Conservation (phyloP, 1,140 invertebrate genomes). For the Popillia japonica region DNA sequence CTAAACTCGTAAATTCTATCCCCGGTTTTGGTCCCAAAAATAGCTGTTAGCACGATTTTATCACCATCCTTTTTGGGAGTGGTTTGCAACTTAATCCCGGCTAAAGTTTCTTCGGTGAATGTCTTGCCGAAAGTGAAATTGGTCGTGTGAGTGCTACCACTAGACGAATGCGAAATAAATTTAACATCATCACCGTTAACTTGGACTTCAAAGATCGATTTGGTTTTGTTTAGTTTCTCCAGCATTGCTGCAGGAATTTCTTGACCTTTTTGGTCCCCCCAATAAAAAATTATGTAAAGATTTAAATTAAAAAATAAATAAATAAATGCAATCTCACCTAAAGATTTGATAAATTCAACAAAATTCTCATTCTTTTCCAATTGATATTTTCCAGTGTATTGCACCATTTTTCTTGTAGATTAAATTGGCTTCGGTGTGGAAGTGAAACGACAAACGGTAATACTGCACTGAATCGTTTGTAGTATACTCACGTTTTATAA, state of each 20-base stretch:
- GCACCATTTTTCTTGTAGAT: no score
- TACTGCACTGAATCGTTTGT: no score
- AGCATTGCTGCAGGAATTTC: background rate
- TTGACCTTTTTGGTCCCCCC: no score
- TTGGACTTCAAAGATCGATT: background rate
- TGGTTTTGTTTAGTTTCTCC: background rate
- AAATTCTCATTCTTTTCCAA: conserved; percentile 1
- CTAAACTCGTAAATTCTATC: background rate
- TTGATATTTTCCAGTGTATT: background rate
- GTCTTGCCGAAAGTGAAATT: background rate
- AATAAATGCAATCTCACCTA: background rate
- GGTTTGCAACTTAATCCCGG: background rate
- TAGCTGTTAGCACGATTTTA: background rate
- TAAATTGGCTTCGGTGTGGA: no score
- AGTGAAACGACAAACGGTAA: no score
- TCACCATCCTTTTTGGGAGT: background rate
- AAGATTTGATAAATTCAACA: background rate
- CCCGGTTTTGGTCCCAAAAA: background rate
- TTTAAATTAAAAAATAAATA: background rate
- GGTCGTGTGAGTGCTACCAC: background rate
- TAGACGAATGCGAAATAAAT: background rate
- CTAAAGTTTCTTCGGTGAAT: background rate
- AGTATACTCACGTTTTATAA: no score
- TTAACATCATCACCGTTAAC: background rate
- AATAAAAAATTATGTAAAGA: no score